These are phyloP conservation scores for Trichonephila inaurata DNA, from an alignment of 1,140 invertebrate genomes.

Conservation along the genomic window DNA sequence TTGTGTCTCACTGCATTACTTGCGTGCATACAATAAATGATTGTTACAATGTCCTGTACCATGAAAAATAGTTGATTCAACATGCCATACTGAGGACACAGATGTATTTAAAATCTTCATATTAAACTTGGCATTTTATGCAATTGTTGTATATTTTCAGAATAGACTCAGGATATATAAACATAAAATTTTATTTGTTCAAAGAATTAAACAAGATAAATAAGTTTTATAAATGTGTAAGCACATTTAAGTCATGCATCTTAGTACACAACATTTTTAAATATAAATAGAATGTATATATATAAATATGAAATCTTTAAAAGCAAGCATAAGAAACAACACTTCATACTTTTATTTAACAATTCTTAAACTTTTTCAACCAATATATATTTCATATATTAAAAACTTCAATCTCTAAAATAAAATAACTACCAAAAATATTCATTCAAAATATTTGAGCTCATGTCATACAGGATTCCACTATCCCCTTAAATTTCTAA, in stretches of 20 bases:
- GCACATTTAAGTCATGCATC: constrained; percentile 2
- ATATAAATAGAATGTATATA: not conserved
- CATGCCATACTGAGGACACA: no score
- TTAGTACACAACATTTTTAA: not conserved
- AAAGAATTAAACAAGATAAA: constrained; percentile 29
- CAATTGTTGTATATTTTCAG: no score
- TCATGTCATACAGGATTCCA: constrained; percentile 22
- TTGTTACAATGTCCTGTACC: no score
- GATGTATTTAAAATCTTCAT: no score
- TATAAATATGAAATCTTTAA: constrained; percentile 37
- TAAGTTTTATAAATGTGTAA: not conserved
- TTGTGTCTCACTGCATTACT: no score
- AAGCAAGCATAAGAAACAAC: constrained; percentile 7
- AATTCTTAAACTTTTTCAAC: not conserved
- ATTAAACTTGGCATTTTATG: no score
- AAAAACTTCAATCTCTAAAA: not conserved
- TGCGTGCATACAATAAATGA: no score
- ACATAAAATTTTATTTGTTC: constrained; percentile 18
- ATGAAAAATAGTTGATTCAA: no score
- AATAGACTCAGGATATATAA: not conserved
- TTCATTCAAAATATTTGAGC: not conserved
- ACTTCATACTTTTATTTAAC: not conserved
- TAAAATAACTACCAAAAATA: not conserved
- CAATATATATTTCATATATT: not conserved
- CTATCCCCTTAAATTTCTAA: not conserved